Evolutionary conservation across 2,797 vertebrate genomes (phyloP).

Genomic region (Natrix natrix): DNA sequence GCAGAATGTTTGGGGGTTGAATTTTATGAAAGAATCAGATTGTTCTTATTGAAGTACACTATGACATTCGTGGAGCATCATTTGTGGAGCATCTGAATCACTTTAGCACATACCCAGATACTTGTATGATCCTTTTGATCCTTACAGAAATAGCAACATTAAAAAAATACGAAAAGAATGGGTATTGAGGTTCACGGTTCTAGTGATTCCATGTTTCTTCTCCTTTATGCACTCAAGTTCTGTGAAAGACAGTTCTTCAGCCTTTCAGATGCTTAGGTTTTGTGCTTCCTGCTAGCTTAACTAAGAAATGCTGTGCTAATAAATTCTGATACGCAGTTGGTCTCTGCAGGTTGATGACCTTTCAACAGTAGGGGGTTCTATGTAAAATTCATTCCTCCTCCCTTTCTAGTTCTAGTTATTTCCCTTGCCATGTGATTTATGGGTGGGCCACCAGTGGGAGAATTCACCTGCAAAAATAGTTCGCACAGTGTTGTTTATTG

Average conservation of each 20-base stretch:
- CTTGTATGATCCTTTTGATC: neutral
- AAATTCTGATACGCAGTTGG: constrained; percentile 77
- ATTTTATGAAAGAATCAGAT: constrained; percentile 41
- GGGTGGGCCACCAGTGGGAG: constrained; percentile 79
- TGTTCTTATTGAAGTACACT: constrained; percentile 20
- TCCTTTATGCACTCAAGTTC: constrained; percentile 12
- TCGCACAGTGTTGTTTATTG: constrained; percentile 81
- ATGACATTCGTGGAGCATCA: constrained; percentile 29
- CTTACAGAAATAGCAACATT: neutral
- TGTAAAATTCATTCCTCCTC: constrained; percentile 69
- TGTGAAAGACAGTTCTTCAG: constrained; percentile 50
- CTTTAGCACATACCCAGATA: constrained; percentile 1
- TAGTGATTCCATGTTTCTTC: constrained; percentile 35
- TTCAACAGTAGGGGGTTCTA: constrained; percentile 71
- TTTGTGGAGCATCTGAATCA: constrained; percentile 41
- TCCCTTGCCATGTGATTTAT: constrained; percentile 81
- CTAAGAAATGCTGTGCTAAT: constrained; percentile 72
- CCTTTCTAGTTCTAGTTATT: constrained; percentile 63
- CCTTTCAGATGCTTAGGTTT: constrained; percentile 63
- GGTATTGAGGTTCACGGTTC: neutral
- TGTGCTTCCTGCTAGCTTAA: constrained; percentile 71
- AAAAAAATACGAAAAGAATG: neutral
- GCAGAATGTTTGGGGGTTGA: constrained; percentile 47
- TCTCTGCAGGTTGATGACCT: constrained; percentile 75
- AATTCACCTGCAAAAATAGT: constrained; percentile 90